These are phyloP conservation scores for Xiphophorus hellerii DNA, from an alignment of 2,113 vertebrate species.

Conservation along the genomic window DNA sequence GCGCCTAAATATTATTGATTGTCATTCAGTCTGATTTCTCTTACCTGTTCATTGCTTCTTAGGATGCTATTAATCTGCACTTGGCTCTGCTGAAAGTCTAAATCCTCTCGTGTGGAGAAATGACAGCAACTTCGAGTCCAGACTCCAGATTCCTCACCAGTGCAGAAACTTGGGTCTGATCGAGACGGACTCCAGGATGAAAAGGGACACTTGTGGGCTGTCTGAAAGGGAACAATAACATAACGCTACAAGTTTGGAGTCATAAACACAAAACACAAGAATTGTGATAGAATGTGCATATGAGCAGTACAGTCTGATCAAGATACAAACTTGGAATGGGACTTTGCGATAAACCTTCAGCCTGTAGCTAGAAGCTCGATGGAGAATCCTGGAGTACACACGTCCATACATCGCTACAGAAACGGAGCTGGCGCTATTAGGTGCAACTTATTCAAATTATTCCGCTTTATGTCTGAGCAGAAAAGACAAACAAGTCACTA, in stretches of 20 bases:
- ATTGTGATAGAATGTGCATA: background rate
- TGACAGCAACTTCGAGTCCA: constrained; percentile 17
- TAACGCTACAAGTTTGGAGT: too few species aligned
- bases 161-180: constrained; percentile 1
- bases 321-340: constrained; percentile 43
- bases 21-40: background rate
- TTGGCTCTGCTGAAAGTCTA: constrained; percentile 83
- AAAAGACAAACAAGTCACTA: background rate
- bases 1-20: background rate
- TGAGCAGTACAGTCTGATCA: background rate
- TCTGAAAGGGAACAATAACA: constrained; percentile 1
- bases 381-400: constrained; percentile 63
- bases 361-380: constrained; percentile 52
- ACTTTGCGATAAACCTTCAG: constrained; percentile 5
- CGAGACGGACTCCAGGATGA: constrained; percentile 49
- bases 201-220: constrained; percentile 5
- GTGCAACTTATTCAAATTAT: constrained; percentile 1
- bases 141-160: background rate
- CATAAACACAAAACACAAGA: background rate
- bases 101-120: constrained; percentile 76
- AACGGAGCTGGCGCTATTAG: background rate
- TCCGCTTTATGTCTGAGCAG: background rate
- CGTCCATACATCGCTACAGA: constrained; percentile 69
- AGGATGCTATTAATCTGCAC: constrained; percentile 87
- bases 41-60: constrained; percentile 83